Evolutionary conservation across 2,888 invertebrate species (phyloP), one percentile per base, ranked within the genome.

Genomic region (Crematogaster levior): DNA sequence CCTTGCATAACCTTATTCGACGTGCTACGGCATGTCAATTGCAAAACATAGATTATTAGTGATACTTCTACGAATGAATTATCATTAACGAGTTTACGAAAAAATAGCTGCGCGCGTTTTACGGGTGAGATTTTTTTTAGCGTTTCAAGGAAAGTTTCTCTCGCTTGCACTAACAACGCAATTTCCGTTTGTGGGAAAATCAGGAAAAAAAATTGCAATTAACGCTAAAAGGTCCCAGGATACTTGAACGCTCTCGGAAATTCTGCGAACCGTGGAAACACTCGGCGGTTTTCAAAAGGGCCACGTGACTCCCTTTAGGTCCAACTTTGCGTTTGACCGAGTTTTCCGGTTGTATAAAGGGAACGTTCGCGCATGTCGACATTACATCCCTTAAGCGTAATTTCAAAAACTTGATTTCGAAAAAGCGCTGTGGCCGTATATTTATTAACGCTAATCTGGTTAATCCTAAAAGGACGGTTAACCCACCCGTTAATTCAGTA

Each of bases 271-370:
- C 85, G 89, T 85, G 86, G 82, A 79, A 61, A 30, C 81, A 72
- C 85, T 70, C 81, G 73, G 72, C 37, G 83, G 81, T 80, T 88
- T 88, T 89, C 65, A 85, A 85, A 89, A 89, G 84, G 84, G 83
- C 88, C 88, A 84, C 88, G 88, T 84, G 85, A 88, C 84, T 88
- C 88, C 86, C 88, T 88, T 88, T 87, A 87, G 89, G 87, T 90
- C 85, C 85, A 84, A 88, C 89, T 89, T 89, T 88, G 83, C 90
- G 89, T 89, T 88, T 89, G 90, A 89, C 89, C 89, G 89, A 89
- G 82, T 89, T 89, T 88, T 86, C 85, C 84, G 84, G 88, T 84
- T 88, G 86, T 74, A 81, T 85, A 79, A 88, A 89, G 90, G 85
- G 84, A 85, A 90, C 88, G 74, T 85, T 84, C 85, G 84, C 85